phyloP scores from a whole-genome alignment of 2,797 vertebrate species.

The Catostomus latipinnis region DNA sequence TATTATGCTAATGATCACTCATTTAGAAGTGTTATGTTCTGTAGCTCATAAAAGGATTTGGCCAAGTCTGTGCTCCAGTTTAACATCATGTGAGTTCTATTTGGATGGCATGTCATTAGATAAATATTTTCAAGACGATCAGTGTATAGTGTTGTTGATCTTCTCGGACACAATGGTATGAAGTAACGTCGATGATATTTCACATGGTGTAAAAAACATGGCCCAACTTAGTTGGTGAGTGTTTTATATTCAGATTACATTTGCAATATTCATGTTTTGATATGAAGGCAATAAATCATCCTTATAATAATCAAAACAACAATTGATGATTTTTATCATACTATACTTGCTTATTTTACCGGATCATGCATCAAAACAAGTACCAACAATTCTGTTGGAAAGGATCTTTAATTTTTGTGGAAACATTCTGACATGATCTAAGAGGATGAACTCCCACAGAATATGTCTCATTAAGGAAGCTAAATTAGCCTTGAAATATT shows the following conservation, averaged over 20 bases:
- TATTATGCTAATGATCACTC: conserved; percentile 78
- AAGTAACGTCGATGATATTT: not conserved
- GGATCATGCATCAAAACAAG: conserved; percentile 1
- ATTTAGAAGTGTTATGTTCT: conserved; percentile 69
- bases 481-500: conserved; percentile 57
- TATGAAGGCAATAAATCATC: conserved; percentile 24
- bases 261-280: conserved; percentile 4
- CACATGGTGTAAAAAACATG: not conserved
- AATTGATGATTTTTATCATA: not conserved
- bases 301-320: conserved; percentile 19
- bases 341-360: conserved; percentile 23
- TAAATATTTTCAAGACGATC: conserved; percentile 55
- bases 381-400: not conserved
- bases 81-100: conserved; percentile 63
- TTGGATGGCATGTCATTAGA: conserved; percentile 64
- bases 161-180: conserved; percentile 29
- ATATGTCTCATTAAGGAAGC: conserved; percentile 21
- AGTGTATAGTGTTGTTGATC: conserved; percentile 62
- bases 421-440: conserved; percentile 21
- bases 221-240: not conserved
- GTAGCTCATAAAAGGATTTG: conserved; percentile 64
- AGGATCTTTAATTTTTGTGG: conserved; percentile 4
- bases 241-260: not conserved
- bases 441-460: conserved; percentile 11
- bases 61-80: conserved; percentile 53